Percentiles rank a stretch among this genome's conserved stretches.
phyloP scores from a whole-genome alignment of 2,113 vertebrate species.

The Poicephalus meyeri region DNA sequence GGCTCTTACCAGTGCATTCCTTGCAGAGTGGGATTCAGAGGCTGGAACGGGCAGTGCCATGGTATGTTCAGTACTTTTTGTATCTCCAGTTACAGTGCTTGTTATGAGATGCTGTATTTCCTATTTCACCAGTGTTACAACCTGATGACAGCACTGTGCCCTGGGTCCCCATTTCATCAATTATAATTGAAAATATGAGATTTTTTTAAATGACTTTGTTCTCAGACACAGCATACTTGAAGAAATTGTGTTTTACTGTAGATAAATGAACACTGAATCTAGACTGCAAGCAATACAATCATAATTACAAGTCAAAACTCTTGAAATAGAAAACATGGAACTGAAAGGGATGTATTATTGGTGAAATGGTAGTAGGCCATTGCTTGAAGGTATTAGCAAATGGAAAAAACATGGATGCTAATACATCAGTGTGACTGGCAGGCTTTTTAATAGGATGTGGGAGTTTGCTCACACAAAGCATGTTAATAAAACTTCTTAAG shows the following conservation, averaged over 20 bases:
- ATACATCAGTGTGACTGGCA: not conserved
- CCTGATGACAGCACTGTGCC: not conserved
- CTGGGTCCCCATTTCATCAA: not conserved
- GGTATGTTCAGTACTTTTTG: slow-evolving; percentile 75
- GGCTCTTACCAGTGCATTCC: slow-evolving; percentile 88
- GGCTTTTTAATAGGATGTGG: not conserved
- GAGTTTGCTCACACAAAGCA: not conserved
- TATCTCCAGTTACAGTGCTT: not conserved
- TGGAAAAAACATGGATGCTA: not conserved
- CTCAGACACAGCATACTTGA: not conserved
- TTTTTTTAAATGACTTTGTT: not conserved
- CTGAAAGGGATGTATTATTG: not conserved
- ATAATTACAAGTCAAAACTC: not conserved
- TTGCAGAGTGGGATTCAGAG: slow-evolving; percentile 86
- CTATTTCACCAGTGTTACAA: not conserved
- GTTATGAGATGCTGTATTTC: not conserved
- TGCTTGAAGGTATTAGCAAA: not conserved
- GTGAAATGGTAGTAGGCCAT: not conserved
- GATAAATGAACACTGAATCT: not conserved
- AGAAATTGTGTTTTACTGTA: not conserved
- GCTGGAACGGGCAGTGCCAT: slow-evolving; percentile 85
- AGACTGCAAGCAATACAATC: not conserved
- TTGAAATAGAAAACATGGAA: not conserved
- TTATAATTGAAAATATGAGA: not conserved
- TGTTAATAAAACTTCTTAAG: not conserved